Evolutionary conservation across 2,888 invertebrate genomes (phyloP), one percentile per base, ranked within the genome.

Genomic region (Amphipoea oculea): DNA sequence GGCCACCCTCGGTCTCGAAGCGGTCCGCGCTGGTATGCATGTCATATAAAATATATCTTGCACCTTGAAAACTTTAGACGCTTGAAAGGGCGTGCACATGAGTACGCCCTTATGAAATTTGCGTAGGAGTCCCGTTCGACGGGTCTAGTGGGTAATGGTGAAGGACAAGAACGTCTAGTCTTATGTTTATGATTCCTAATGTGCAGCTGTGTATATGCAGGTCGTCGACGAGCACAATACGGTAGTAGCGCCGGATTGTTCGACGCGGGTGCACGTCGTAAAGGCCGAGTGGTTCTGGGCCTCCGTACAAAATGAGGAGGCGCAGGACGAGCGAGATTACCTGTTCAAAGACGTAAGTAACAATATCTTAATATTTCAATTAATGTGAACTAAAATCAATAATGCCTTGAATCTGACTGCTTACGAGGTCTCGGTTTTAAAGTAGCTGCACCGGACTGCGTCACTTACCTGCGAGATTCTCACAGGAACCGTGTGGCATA

Each of bases 251-350:
- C 98, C 98, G 68, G 98, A 98, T 92, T 97, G 98, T 78, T 98
- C 98, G 83, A 96, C 97, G 84, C 97, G 97, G 89, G 98, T 98
- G 51, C 98, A 98, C 93, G 97, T 99, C 85, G 98, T 99, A 76
- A 99, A 98, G 95, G 98, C 98, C 11, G 99, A 99, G 97, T 99
- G 99, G 99, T 99, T 99, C 96, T 99, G 99, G 99, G 99, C 99
- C 63, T 99, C 99, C 71, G 99, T 99, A 84, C 99, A 99, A 96
- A 99, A 99, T 97, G 99, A 99, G 92, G 98, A 98, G 87, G 98
- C 99, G 91, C 99, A 99, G 83, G 98, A 98, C 92, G 99, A 99
- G 95, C 98, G 98, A 92, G 98, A 99, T 89, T 99, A 99, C 96
- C 97, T 98, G 36, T 99, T 99, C 92, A 98, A 98, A 95, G 98